Conservation (phyloP, 1,140 invertebrate species). For the Scaptodrosophila lebanonensis region DNA sequence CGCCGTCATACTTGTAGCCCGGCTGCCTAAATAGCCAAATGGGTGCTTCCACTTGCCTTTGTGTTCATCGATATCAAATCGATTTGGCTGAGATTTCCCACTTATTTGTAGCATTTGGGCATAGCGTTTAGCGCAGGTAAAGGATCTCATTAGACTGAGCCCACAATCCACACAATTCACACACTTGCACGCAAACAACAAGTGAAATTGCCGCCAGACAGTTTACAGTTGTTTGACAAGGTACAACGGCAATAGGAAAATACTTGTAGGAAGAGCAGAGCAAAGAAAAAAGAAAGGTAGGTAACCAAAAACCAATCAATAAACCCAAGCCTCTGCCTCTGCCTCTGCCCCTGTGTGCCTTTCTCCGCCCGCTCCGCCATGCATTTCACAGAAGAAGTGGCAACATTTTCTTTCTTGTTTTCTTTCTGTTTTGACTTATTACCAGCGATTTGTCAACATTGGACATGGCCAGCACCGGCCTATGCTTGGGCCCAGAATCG, state of each 20-base stretch:
- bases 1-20: slow-evolving; percentile 28
- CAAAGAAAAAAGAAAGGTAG: slow-evolving; percentile 5
- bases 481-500: neutral
- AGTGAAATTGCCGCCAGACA: slow-evolving; percentile 58
- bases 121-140: slow-evolving; percentile 32
- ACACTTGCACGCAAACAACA: slow-evolving; percentile 29
- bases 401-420: slow-evolving; percentile 14
- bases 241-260: slow-evolving; percentile 1
- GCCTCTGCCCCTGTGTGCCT: too few relatives aligned
- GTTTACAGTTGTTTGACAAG: slow-evolving; percentile 32
- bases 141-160: slow-evolving; percentile 30
- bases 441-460: slow-evolving; percentile 65
- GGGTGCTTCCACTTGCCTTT: neutral
- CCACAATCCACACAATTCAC: neutral
- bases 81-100: slow-evolving; percentile 56
- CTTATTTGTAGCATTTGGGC: slow-evolving; percentile 48
- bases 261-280: neutral
- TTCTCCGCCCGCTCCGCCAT: neutral
- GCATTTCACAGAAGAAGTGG: slow-evolving; percentile 11
- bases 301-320: slow-evolving; percentile 26
- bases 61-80: slow-evolving; percentile 58
- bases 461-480: slow-evolving; percentile 44
- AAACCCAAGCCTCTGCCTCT: too few relatives aligned
- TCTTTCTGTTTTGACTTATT: slow-evolving; percentile 59
- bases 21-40: slow-evolving; percentile 14